phyloP scores from a whole-genome alignment of 2,888 invertebrate genomes.

The Ypsolopha scabrella region DNA sequence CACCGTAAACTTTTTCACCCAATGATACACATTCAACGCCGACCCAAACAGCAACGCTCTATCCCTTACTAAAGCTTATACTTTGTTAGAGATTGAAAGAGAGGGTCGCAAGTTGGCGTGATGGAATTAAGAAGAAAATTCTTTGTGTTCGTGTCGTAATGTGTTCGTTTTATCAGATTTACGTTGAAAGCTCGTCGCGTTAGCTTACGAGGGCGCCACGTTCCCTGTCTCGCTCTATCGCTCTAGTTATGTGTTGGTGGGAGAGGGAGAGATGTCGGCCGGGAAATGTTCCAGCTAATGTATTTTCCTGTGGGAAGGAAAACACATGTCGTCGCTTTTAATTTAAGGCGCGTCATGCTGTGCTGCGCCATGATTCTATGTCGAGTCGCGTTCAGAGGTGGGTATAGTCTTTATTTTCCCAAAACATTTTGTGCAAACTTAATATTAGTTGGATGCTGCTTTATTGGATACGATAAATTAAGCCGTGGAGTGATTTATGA shows the following conservation, averaged over 20 bases:
- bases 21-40: constrained; percentile 31
- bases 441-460: constrained; percentile 4
- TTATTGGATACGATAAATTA: constrained; percentile 8
- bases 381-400: constrained; percentile 36
- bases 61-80: constrained; percentile 3
- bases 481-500: constrained; percentile 3
- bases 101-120: constrained; percentile 20
- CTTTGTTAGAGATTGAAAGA: constrained; percentile 17
- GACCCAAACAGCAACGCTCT: neutral
- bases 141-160: constrained; percentile 62
- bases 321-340: constrained; percentile 69
- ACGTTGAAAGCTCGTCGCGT: constrained; percentile 63
- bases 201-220: constrained; percentile 55
- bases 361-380: constrained; percentile 56
- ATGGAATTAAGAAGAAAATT: constrained; percentile 49
- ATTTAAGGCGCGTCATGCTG: constrained; percentile 68
- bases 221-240: constrained; percentile 30
- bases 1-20: constrained; percentile 52
- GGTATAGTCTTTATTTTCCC: constrained; percentile 7
- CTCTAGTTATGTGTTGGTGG: constrained; percentile 12
- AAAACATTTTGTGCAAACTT: neutral
- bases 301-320: constrained; percentile 70
- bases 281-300: constrained; percentile 66
- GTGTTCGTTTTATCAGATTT: constrained; percentile 67
- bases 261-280: constrained; percentile 30